A percentile compares a stretch with the other conserved stretches of the same genome.
Evolutionary conservation across 1,140 invertebrate species (phyloP).

Genomic region (Megathymus violae): DNA sequence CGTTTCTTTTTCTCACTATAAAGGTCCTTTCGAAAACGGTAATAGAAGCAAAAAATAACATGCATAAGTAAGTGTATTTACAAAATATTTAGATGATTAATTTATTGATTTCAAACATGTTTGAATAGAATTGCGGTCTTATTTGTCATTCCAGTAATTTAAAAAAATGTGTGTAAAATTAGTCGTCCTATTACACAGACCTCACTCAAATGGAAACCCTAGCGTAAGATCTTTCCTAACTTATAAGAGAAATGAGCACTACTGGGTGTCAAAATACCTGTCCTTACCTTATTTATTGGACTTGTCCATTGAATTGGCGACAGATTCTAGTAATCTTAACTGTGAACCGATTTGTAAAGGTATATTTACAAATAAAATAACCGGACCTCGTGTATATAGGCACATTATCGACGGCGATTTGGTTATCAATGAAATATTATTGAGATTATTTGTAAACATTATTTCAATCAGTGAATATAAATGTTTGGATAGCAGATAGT

Average conservation of each 20-base stretch:
- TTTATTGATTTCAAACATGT: no score
- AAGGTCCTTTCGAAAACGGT: no score
- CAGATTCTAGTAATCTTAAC: conserved; percentile 44
- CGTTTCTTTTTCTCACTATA: no score
- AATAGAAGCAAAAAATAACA: no score
- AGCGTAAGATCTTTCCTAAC: conserved; percentile 35
- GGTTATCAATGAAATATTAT: conserved; percentile 9
- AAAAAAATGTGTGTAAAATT: no score
- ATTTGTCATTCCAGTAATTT: no score
- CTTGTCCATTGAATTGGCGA: conserved; percentile 47
- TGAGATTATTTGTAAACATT: not conserved
- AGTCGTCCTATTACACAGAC: not conserved
- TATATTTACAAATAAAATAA: conserved; percentile 1
- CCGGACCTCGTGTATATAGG: not conserved
- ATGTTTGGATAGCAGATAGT: not conserved
- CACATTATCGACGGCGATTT: conserved; percentile 2
- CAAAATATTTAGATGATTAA: no score
- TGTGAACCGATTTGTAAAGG: conserved; percentile 18
- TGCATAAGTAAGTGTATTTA: no score
- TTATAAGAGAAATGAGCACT: conserved; percentile 46
- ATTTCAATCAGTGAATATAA: not conserved
- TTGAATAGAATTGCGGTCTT: no score
- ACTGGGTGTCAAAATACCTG: conserved; percentile 54
- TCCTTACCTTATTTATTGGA: conserved; percentile 52
- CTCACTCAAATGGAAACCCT: not conserved